Conservation (phyloP, 2,113 vertebrate species). For the Spizaetus ornatus region DNA sequence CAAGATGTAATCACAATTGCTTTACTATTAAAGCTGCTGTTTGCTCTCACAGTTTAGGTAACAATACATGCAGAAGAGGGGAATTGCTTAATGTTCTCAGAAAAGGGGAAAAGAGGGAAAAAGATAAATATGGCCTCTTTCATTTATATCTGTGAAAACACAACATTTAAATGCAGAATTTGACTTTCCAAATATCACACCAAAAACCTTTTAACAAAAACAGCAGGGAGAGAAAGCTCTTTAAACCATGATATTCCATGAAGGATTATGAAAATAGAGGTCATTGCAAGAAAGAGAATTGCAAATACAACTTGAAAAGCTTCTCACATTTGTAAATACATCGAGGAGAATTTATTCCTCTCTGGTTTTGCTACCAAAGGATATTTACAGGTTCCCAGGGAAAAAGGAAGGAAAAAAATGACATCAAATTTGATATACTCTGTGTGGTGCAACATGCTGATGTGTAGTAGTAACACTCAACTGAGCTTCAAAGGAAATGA, state of each 20-base stretch:
- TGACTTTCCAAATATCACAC: slow-evolving; percentile 76
- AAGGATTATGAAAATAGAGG: slow-evolving; percentile 86
- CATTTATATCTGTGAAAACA: slow-evolving; percentile 73
- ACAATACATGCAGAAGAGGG: slow-evolving; percentile 43
- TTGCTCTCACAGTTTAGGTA: slow-evolving; percentile 54
- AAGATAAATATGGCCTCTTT: slow-evolving; percentile 60
- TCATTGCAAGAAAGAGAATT: slow-evolving; percentile 73
- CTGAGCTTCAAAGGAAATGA: slow-evolving; percentile 54
- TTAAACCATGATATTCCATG: slow-evolving; percentile 78
- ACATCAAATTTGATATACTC: slow-evolving; percentile 67
- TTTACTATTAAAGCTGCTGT: slow-evolving; percentile 64
- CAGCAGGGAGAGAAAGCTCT: slow-evolving; percentile 79
- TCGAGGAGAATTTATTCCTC: slow-evolving; percentile 71
- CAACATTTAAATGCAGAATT: slow-evolving; percentile 82
- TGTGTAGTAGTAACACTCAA: slow-evolving; percentile 17
- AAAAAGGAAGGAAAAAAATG: slow-evolving; percentile 60
- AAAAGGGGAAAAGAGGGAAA: slow-evolving; percentile 12
- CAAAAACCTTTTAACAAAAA: slow-evolving; percentile 82
- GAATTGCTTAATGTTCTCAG: slow-evolving; percentile 43
- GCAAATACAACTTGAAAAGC: slow-evolving; percentile 78
- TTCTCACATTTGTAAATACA: slow-evolving; percentile 79
- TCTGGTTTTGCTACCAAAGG: slow-evolving; percentile 66
- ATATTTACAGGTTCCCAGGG: slow-evolving; percentile 69
- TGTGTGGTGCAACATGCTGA: slow-evolving; percentile 32
- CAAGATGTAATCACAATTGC: slow-evolving; percentile 71